Base-by-base conservation (phyloP, 2,888 invertebrate genomes). In the Polymixis flavicincta region DNA sequence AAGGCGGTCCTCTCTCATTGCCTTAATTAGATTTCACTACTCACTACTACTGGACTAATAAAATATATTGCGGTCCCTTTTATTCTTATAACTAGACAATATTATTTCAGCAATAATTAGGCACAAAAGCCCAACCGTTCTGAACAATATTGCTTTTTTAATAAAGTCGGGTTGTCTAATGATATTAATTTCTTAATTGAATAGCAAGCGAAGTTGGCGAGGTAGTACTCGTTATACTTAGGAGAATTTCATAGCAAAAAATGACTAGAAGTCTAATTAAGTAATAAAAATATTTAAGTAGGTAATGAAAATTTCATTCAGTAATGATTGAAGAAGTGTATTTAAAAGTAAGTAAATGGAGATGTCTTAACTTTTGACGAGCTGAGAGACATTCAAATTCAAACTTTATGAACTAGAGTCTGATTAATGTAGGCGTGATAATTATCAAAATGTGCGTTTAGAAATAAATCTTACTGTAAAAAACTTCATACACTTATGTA, bases 311-410 rank as follows among this genome's bases (percentile, higher is more conserved):
- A 22, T 37, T 22, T 70, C 7, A 45, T 48, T 70, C 17, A 48
- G 45, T 57, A 48, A 48, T 57, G 13, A 22, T 22, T 14, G 13
- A 57, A 25, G 19, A 25, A 71, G 22, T 59, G 59, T 25, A 50
- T 59, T 59, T 59, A 7, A 32, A 71, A 55, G 19, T 48, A 72
- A 55, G 55, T 71, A 19, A 72, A n/a, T n/a, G 11, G 7, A 71
- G 45, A 22, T 45, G n/a, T 48, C 22, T 28, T 19, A 71, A 42
- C 17, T 28, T 59, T 50, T 50, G 22, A 14, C 19, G 13, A 22
- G 13, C 71, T 50, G 28, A 42, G 8, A 37, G 25, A 25, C 9
- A 25, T 25, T 3, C 9, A 32, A 64, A 48, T 28, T 64, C 13
- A 45, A 28, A 22, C 32, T 32, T 32, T 0, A 32, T 32, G 13